Percentiles rank a stretch among this genome's conserved stretches.
Evolutionary conservation across 2,113 vertebrate genomes (phyloP).

Genomic region (Apodemus sylvaticus): DNA sequence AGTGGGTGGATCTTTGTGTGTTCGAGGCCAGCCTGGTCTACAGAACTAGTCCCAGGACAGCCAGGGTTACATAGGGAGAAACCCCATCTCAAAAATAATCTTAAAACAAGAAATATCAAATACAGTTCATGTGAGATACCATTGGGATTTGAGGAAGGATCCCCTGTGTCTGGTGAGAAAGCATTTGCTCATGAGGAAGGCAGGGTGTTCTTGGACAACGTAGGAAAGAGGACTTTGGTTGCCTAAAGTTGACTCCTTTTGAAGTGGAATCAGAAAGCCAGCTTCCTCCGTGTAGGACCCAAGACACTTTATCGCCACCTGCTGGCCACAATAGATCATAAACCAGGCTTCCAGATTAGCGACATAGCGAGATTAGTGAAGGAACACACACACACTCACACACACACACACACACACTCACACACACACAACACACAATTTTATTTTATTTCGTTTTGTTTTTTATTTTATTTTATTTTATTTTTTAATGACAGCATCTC

Average conservation of each 20-base stretch:
- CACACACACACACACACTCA: neutral
- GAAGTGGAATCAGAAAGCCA: neutral
- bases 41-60: neutral
- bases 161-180: neutral
- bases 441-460: too few relatives aligned
- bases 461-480: neutral
- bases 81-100: neutral
- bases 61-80: neutral
- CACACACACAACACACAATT: too few relatives aligned
- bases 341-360: neutral
- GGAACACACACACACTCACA: neutral
- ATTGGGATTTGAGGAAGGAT: neutral
- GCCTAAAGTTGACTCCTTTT: neutral
- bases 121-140: neutral
- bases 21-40: neutral
- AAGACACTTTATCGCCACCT: neutral
- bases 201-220: neutral
- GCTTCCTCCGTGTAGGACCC: neutral
- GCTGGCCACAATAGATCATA: neutral
- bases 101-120: neutral
- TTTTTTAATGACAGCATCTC: neutral
- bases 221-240: neutral
- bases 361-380: neutral
- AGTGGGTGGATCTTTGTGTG: neutral
- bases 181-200: neutral